Evolutionary conservation across 2,888 invertebrate genomes (phyloP).

Genomic region (Ochropacha duplaris): DNA sequence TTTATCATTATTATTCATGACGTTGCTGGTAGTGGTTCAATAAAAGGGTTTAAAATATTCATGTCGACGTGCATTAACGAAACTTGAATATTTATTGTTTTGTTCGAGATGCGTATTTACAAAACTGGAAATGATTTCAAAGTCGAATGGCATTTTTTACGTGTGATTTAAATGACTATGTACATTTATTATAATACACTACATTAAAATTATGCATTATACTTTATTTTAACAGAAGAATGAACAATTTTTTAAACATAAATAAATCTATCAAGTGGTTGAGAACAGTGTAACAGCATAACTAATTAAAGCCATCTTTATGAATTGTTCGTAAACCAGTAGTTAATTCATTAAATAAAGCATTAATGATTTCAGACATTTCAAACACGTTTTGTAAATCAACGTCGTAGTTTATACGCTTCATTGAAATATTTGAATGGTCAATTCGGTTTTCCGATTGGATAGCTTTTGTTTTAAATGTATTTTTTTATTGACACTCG

Average conservation of each 20-base stretch:
- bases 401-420: slow-evolving; percentile 23
- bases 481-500: slow-evolving; percentile 3
- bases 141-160: background rate
- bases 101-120: slow-evolving; percentile 22
- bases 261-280: too few relatives aligned
- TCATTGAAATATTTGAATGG: slow-evolving; percentile 26
- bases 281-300: too few relatives aligned
- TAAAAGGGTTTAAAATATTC: slow-evolving; percentile 52
- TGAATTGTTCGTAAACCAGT: too few relatives aligned
- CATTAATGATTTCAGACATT: too few relatives aligned
- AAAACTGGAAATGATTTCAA: slow-evolving; percentile 5
- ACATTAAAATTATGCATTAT: too few relatives aligned
- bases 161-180: too few relatives aligned
- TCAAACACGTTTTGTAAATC: slow-evolving; percentile 14
- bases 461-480: slow-evolving; percentile 17
- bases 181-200: too few relatives aligned
- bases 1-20: slow-evolving; percentile 28
- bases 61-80: slow-evolving; percentile 51
- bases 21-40: slow-evolving; percentile 28
- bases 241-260: too few relatives aligned
- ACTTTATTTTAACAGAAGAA: too few relatives aligned
- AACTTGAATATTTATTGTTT: slow-evolving; percentile 53
- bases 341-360: too few relatives aligned
- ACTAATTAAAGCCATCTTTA: too few relatives aligned
- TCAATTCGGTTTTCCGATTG: slow-evolving; percentile 29